Evolutionary conservation across 23 tunicate species (phyloP), one percentile per base, ranked within the genome.

Genomic region (Diplosoma virens): DNA sequence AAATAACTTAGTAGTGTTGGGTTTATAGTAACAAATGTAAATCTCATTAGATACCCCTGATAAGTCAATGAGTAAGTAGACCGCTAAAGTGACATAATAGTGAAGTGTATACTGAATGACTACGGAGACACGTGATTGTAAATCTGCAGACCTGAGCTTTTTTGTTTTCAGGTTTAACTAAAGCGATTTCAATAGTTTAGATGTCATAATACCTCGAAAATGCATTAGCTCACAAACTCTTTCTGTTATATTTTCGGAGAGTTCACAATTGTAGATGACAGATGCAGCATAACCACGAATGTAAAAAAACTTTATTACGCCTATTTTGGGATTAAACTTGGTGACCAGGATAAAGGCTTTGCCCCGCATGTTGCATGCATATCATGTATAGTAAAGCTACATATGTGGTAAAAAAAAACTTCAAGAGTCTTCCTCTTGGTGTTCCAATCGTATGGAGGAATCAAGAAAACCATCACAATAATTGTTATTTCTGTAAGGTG

Each of bases 401-500:
- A 35, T 25, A 48, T 47, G 60, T 76, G 81, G 81, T 35, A 32
- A 29, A n/a, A 76, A 53, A 59, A 76, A 76, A 59, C 58, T 28
- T n/a, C 30, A 58, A 58, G 50, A 59, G 53, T 29, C 50, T 76
- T 33, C 81, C 70, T 58, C 59, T 76, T 59, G 69, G 70, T n/a
- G 81, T 76, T 29, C 81, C 81, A 4, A 59, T 76, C 70, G 69
- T 76, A n/a, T 76, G 81, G 81, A 58, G 70, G 21, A 70, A 76
- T 50, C 67, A 58, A 58, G 3, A 34, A 56, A 1, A 76, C 53
- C 81, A 76, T 59, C 30, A 20, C 30, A n/a, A 58, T 31, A 70
- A 76, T 33, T 76, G 81, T 76, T 76, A 32, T 35, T 59, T 76
- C 33, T 76, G 81, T 25, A 76, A 58, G 50, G 53, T 59, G 30